Conservation (phyloP, 2,797 vertebrate species). For the Oreochromis grahami region DNA sequence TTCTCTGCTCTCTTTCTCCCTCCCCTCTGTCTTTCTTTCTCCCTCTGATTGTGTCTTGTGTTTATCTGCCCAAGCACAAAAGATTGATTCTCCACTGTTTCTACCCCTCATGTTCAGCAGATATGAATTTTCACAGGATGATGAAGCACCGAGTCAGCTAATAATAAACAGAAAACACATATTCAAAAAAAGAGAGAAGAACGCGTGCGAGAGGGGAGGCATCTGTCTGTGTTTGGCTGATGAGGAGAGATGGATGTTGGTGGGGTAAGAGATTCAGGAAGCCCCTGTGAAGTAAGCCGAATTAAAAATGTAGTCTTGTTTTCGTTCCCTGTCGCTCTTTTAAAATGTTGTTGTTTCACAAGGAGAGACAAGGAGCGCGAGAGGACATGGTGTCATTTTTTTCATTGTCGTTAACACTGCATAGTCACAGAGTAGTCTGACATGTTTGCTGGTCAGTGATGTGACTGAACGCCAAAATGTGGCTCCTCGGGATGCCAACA, state of each 20-base stretch:
- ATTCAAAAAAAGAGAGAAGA: slow-evolving; percentile 61
- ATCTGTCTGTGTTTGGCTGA: slow-evolving; percentile 62
- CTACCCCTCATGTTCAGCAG: slow-evolving; percentile 82
- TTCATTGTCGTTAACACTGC: not conserved
- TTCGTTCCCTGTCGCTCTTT: slow-evolving; percentile 13
- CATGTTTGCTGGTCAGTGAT: not conserved
- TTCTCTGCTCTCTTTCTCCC: slow-evolving; percentile 44
- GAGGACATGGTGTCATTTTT: not conserved
- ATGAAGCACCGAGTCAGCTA: slow-evolving; percentile 75
- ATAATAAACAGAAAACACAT: slow-evolving; percentile 80
- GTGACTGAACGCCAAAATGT: not conserved
- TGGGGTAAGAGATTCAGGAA: slow-evolving; percentile 45
- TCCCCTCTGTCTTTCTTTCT: slow-evolving; percentile 38
- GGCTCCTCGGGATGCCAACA: not conserved
- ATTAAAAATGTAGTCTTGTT: slow-evolving; percentile 54
- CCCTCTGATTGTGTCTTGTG: slow-evolving; percentile 75
- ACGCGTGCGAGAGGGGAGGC: slow-evolving; percentile 9
- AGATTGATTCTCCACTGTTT: slow-evolving; percentile 86
- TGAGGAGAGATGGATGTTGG: slow-evolving; percentile 66
- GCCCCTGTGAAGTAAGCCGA: slow-evolving; percentile 42
- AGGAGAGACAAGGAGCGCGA: not conserved
- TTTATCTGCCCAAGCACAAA: slow-evolving; percentile 84
- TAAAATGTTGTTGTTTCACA: slow-evolving; percentile 42
- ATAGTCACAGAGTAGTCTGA: not conserved
- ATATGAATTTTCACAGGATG: slow-evolving; percentile 82